Conservation (phyloP, 2,797 vertebrate species). For the Parotocinclus haroldoi region DNA sequence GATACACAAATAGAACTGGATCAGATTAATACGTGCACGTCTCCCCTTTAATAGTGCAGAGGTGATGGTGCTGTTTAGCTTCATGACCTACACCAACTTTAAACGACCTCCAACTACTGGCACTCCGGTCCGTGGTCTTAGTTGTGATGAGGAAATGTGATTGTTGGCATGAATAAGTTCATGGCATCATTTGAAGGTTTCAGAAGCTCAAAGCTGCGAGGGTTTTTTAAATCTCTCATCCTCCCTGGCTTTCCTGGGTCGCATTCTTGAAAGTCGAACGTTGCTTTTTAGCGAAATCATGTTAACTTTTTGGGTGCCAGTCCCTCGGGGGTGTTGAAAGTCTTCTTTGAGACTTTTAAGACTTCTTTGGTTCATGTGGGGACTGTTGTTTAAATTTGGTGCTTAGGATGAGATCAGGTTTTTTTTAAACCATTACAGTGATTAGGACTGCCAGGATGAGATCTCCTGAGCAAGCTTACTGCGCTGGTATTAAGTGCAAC, state of each 20-base stretch:
- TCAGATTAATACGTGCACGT: slow-evolving; percentile 13
- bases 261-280: slow-evolving; percentile 15
- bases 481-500: slow-evolving; percentile 68
- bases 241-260: slow-evolving; percentile 17
- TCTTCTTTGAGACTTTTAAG: slow-evolving; percentile 23
- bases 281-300: slow-evolving; percentile 32
- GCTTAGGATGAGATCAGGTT: slow-evolving; percentile 53
- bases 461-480: slow-evolving; percentile 77
- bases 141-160: slow-evolving; percentile 21
- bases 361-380: slow-evolving; percentile 33
- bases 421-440: slow-evolving; percentile 73
- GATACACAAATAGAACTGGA: slow-evolving; percentile 16
- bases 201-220: slow-evolving; percentile 24
- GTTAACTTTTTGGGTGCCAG: slow-evolving; percentile 34
- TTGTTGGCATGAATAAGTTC: slow-evolving; percentile 12
- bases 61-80: not conserved
- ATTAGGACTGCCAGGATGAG: slow-evolving; percentile 75
- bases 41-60: not conserved
- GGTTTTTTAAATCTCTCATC: slow-evolving; percentile 13
- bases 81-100: not conserved
- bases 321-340: slow-evolving; percentile 23
- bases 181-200: slow-evolving; percentile 15
- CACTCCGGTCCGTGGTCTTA: slow-evolving; percentile 1
- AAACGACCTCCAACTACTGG: not conserved
- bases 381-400: slow-evolving; percentile 43